A percentile compares a stretch with the other conserved stretches of the same genome.
phyloP scores from a whole-genome alignment of 2,113 vertebrate species.

The Alexandromys fortis region DNA sequence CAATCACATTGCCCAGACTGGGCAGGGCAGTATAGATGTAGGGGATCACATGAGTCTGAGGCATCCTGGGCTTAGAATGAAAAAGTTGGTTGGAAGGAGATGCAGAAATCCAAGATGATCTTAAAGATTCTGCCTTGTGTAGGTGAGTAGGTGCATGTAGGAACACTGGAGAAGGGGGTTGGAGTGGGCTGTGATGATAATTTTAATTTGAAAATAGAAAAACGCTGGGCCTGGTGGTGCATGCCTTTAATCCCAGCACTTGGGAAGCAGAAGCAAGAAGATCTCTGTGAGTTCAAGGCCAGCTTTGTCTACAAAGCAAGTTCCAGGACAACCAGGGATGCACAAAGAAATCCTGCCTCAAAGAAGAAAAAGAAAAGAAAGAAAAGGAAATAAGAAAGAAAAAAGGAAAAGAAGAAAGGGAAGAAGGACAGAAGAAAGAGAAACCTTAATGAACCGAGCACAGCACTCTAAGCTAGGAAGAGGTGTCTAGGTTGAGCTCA shows the following conservation, averaged over 20 bases:
- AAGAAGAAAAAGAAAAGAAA: background rate
- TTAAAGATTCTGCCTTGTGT: background rate
- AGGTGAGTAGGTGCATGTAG: background rate
- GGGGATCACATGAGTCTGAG: background rate
- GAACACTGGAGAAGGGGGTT: background rate
- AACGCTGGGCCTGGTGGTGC: background rate
- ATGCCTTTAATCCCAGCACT: background rate
- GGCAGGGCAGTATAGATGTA: background rate
- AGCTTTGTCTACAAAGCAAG: background rate
- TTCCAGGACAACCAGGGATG: background rate
- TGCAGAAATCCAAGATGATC: background rate
- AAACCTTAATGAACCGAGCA: background rate
- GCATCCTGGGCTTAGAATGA: background rate
- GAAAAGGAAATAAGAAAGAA: background rate
- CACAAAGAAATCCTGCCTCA: background rate
- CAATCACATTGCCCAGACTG: accelerated
- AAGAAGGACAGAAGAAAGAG: background rate
- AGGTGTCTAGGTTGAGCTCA: background rate
- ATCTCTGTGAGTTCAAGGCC: background rate
- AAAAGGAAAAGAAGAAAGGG: background rate
- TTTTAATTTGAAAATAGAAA: conserved; percentile 2
- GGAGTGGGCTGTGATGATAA: no score
- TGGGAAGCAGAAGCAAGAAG: background rate
- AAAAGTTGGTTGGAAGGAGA: background rate
- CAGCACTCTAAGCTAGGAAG: background rate